Percentiles rank a stretch among this genome's conserved stretches.
Evolutionary conservation across 2,888 invertebrate genomes (phyloP).

Genomic region (Helicoverpa assulta): DNA sequence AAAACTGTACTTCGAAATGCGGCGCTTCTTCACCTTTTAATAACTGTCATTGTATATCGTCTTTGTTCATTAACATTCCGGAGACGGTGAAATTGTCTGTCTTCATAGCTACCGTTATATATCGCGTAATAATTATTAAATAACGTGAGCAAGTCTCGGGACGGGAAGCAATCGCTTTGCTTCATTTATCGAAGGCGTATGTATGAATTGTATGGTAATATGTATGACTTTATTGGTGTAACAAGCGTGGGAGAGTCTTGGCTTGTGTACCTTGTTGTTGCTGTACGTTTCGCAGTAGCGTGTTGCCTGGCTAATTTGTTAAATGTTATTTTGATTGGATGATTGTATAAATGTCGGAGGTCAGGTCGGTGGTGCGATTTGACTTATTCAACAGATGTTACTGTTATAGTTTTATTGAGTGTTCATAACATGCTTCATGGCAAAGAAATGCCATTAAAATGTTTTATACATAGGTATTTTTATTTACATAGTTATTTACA

Average conservation of each 20-base stretch:
- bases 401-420: not conserved
- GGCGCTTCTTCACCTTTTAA: conserved; percentile 17
- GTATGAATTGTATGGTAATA: conserved; percentile 85
- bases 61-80: conserved; percentile 44
- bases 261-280: conserved; percentile 63
- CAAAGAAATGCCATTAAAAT: not conserved
- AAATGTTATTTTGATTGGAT: conserved; percentile 29
- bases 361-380: not conserved
- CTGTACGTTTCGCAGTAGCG: conserved; percentile 49
- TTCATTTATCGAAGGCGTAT: conserved; percentile 76
- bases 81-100: conserved; percentile 29
- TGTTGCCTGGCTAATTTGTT: conserved; percentile 42
- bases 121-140: conserved; percentile 62
- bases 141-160: conserved; percentile 58
- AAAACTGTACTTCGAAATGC: conserved; percentile 23
- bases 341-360: conserved; percentile 2
- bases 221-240: conserved; percentile 76
- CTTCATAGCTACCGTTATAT: conserved; percentile 46
- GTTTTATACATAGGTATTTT: too few relatives aligned
- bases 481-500: too few relatives aligned
- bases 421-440: not conserved
- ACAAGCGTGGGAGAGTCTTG: conserved; percentile 77
- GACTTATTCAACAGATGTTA: not conserved
- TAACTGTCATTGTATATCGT: conserved; percentile 19
- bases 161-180: conserved; percentile 81